Evolutionary conservation across 2,888 invertebrate genomes (phyloP), one percentile per base, ranked within the genome.

Genomic region (Pyrrhia umbra): DNA sequence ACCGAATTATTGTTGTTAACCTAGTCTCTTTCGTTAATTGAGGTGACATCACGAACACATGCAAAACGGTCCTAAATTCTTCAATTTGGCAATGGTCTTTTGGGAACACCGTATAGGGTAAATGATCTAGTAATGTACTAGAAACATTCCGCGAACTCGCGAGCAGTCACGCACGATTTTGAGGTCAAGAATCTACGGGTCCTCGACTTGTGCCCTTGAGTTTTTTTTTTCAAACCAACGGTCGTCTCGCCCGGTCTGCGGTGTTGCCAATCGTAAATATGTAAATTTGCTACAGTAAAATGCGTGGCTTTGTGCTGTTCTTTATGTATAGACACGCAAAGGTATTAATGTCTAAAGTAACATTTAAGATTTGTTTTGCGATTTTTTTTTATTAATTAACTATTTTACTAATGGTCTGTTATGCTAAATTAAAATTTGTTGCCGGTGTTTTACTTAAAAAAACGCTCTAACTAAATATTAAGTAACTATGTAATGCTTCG

Each of bases 161-260:
- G 77, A 79, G 74, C 73, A 77, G 82, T 76, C 86, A 83, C 84
- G 85, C 68, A 77, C 73, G 68, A 63, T 75, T 84, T 80, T 78
- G 90, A 88, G 94, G 91, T 93, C 94, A 94, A 94, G 88, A 92
- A 85, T 92, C 93, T 89, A 79, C 75, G 89, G 90, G 89, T 91
- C 91, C 84, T 84, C 89, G 92, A 89, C 92, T 84, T 77, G 77
- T 91, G 90, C 88, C 94, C 94, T 94, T 94, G 94, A 89, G 76
- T 83, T 92, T 92, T 91, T 82, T 91, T 90, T 82, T 92, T 90
- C 81, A 80, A 85, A 77, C 78, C 88, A 90, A 91, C 90, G 88
- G 90, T 86, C 61, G 69, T 65, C 64, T 63, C 74, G 63, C 62
- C 62, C 58, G 64, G 64, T 65, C 74, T 65, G 68, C 43, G 69